A percentile compares a stretch with the other conserved stretches of the same genome.
These are phyloP conservation scores for Chironomus striatipennis DNA, from an alignment of 1,140 invertebrate genomes.

Conservation along the genomic window DNA sequence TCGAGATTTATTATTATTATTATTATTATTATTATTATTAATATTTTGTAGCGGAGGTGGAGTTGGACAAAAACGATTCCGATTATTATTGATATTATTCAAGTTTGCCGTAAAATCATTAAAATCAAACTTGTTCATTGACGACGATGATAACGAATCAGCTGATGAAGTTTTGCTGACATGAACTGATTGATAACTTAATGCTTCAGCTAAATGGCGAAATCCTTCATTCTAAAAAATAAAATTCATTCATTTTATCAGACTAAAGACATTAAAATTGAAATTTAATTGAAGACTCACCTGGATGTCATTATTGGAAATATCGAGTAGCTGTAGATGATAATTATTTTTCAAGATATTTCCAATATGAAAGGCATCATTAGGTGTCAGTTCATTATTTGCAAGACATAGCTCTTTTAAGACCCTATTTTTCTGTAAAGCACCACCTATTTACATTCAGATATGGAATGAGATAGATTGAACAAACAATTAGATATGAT, in stretches of 20 bases:
- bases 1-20: background rate
- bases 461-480: background rate
- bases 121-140: slow-evolving; percentile 27
- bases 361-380: slow-evolving; percentile 70
- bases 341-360: slow-evolving; percentile 58
- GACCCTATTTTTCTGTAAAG: slow-evolving; percentile 68
- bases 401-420: slow-evolving; percentile 74
- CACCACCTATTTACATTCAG: slow-evolving; percentile 51
- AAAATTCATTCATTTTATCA: background rate
- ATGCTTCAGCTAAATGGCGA: slow-evolving; percentile 58
- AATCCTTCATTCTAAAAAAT: slow-evolving; percentile 57
- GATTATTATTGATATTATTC: slow-evolving; percentile 17
- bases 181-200: slow-evolving; percentile 53
- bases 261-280: too few species aligned
- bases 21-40: background rate
- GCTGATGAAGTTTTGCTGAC: background rate
- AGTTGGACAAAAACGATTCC: background rate
- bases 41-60: background rate
- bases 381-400: slow-evolving; percentile 65
- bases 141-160: slow-evolving; percentile 33
- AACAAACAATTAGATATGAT: too few species aligned
- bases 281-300: too few species aligned
- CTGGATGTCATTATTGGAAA: slow-evolving; percentile 62
- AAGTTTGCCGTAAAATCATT: slow-evolving; percentile 10
- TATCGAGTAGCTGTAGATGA: slow-evolving; percentile 66